phyloP scores from a whole-genome alignment of 2,888 invertebrate genomes.

The Myathropa florea region DNA sequence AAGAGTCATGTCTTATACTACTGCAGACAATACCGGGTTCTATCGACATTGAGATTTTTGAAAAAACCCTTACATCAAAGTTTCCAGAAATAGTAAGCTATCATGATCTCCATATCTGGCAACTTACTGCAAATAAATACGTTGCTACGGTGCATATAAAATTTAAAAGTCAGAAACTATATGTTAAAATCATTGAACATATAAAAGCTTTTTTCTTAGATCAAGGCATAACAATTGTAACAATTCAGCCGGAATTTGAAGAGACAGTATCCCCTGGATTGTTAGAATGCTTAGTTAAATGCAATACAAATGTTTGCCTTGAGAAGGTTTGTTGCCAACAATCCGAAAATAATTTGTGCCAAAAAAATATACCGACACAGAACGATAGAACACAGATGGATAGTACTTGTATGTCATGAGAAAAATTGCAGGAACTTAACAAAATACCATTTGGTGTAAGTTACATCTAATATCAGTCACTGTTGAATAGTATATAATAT shows the following conservation, averaged over 20 bases:
- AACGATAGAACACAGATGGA: too few species aligned
- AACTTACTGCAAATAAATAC: slow-evolving; percentile 88
- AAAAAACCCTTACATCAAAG: slow-evolving; percentile 84
- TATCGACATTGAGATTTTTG: slow-evolving; percentile 88
- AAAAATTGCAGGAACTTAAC: too few species aligned
- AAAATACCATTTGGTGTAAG: too few species aligned
- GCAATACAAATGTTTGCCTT: slow-evolving; percentile 76
- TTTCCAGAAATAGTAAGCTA: slow-evolving; percentile 88
- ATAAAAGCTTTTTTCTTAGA: slow-evolving; percentile 89
- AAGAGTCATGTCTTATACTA: slow-evolving; percentile 92
- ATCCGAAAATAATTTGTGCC: slow-evolving; percentile 54
- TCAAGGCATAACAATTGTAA: slow-evolving; percentile 91
- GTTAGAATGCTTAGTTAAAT: slow-evolving; percentile 77
- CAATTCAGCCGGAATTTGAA: slow-evolving; percentile 92
- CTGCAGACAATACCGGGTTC: slow-evolving; percentile 96
- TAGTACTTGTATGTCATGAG: too few species aligned
- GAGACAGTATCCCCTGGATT: slow-evolving; percentile 73
- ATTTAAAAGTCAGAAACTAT: slow-evolving; percentile 85
- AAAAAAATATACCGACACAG: not conserved
- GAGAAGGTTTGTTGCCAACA: slow-evolving; percentile 79
- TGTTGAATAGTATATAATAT: too few species aligned
- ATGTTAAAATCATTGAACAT: slow-evolving; percentile 83
- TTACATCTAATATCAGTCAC: too few species aligned
- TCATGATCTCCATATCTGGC: slow-evolving; percentile 95
- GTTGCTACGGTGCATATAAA: slow-evolving; percentile 93